Percentiles rank a stretch among this genome's conserved stretches.
Conservation (phyloP, 2,888 invertebrate species). For the Brachylomia viminalis region DNA sequence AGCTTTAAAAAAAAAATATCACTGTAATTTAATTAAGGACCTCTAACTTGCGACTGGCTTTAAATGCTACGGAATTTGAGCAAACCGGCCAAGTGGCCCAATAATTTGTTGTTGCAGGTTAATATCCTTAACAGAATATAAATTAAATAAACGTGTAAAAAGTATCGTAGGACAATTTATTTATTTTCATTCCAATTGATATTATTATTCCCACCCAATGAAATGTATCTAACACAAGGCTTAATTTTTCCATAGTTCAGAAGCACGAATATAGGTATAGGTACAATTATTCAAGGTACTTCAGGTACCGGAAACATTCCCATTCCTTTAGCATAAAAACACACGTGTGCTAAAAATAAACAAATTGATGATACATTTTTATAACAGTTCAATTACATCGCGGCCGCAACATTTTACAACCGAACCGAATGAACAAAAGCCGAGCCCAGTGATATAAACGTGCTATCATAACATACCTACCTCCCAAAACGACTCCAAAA, state of each 20-base stretch:
- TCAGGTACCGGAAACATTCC: constrained; percentile 49
- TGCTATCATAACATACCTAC: constrained; percentile 71
- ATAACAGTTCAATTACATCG: constrained; percentile 64
- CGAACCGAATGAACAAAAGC: constrained; percentile 68
- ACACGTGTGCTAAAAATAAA: constrained; percentile 57
- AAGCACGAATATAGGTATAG: constrained; percentile 3
- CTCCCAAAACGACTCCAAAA: constrained; percentile 71
- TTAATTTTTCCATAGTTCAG: constrained; percentile 7
- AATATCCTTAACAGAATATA: constrained; percentile 12
- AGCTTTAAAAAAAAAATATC: constrained; percentile 39
- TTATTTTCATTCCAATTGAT: constrained; percentile 15
- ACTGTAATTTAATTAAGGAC: constrained; percentile 44
- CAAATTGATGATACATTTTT: constrained; percentile 61
- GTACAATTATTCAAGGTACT: constrained; percentile 7
- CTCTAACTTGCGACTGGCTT: constrained; percentile 34
- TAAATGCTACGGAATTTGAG: constrained; percentile 42
- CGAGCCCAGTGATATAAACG: constrained; percentile 69
- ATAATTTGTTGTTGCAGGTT: constrained; percentile 29
- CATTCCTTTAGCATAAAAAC: constrained; percentile 52
- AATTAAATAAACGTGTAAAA: constrained; percentile 10
- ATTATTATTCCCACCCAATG: constrained; percentile 13
- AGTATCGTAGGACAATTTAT: background rate
- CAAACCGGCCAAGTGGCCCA: background rate
- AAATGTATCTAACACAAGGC: constrained; percentile 20
- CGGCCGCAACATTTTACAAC: constrained; percentile 65